Conservation (phyloP, 2,888 invertebrate species). For the Andrena praecox region DNA sequence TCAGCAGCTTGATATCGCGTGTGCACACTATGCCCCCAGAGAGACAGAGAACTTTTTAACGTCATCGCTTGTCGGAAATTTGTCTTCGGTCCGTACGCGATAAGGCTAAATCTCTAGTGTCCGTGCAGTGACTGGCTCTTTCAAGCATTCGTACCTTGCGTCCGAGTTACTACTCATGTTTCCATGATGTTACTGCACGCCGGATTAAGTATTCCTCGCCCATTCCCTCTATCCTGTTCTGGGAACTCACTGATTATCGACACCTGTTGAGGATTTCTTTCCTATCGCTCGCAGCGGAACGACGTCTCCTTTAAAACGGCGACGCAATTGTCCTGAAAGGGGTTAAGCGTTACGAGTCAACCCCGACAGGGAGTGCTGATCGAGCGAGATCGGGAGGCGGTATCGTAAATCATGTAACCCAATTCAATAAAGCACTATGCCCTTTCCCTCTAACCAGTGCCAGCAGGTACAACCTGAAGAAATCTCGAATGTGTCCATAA, state of each 20-base stretch:
- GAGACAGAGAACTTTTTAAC: constrained; percentile 32
- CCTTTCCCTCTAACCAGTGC: constrained; percentile 73
- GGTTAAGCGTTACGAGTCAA: constrained; percentile 72
- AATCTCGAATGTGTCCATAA: constrained; percentile 80
- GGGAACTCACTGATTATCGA: neutral
- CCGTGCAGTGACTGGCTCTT: neutral
- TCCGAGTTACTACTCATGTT: constrained; percentile 1
- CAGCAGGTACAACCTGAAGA: constrained; percentile 78
- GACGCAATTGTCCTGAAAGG: constrained; percentile 35
- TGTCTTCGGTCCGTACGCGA: constrained; percentile 39
- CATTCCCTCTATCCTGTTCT: neutral
- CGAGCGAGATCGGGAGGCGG: constrained; percentile 75
- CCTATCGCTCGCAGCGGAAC: constrained; percentile 10
- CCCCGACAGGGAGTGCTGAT: constrained; percentile 71
- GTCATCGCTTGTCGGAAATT: constrained; percentile 51
- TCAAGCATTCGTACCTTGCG: neutral
- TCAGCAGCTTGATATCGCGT: constrained; percentile 34
- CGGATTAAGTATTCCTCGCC: neutral
- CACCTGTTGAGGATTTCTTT: constrained; percentile 54
- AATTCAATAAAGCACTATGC: constrained; percentile 81
- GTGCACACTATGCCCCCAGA: constrained; percentile 20
- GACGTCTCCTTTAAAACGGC: constrained; percentile 32
- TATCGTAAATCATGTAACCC: constrained; percentile 81
- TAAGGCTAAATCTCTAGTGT: constrained; percentile 13
- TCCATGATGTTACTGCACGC: neutral